Percentiles rank a stretch among this genome's conserved stretches.
These are phyloP conservation scores for Peromyscus californicus DNA, from an alignment of 2,113 vertebrate species.

Conservation along the genomic window DNA sequence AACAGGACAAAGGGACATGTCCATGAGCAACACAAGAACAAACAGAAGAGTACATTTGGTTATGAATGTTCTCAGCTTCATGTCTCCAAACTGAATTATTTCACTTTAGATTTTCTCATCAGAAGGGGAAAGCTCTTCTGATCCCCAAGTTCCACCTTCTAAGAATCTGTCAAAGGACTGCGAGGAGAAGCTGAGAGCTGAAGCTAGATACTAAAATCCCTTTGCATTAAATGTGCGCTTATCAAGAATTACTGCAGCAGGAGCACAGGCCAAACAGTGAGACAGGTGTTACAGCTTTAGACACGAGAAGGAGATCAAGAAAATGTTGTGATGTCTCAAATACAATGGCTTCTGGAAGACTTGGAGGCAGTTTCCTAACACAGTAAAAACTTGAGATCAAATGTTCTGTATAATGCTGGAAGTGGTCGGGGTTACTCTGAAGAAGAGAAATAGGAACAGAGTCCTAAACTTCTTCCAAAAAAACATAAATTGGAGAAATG, in stretches of 20 bases:
- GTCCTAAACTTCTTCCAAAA: background rate
- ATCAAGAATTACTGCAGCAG: background rate
- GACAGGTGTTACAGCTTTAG: background rate
- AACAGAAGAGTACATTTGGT: too few relatives aligned
- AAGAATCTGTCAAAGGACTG: background rate
- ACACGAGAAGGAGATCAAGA: background rate
- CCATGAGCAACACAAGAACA: background rate
- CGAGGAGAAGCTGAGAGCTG: background rate
- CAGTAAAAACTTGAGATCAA: background rate
- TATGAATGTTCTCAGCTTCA: background rate
- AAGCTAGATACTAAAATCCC: background rate
- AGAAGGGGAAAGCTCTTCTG: background rate
- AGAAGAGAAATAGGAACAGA: background rate
- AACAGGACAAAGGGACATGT: rapidly evolving
- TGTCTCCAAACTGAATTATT: background rate
- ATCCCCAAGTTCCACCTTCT: background rate
- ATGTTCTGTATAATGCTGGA: background rate
- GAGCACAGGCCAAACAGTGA: background rate
- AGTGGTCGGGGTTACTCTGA: background rate
- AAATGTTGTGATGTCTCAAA: background rate
- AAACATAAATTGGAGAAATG: background rate
- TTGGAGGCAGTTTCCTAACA: background rate
- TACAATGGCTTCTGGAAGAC: background rate
- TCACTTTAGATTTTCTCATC: background rate
- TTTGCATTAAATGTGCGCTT: background rate